Percentiles rank a stretch among this genome's conserved stretches.
phyloP scores from a whole-genome alignment of 2,797 vertebrate species.

The Spheniscus humboldti region DNA sequence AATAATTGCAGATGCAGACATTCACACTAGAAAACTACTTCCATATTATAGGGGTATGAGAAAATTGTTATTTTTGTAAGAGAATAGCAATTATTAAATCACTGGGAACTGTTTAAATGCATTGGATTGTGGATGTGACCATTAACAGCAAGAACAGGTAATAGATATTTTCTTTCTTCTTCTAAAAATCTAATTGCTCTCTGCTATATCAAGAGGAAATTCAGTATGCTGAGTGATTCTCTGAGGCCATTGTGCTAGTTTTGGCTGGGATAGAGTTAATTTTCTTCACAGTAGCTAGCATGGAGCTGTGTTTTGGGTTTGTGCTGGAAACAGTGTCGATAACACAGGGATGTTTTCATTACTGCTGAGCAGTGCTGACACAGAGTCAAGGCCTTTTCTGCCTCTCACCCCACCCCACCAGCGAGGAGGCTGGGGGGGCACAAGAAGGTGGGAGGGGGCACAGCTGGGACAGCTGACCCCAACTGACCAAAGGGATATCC shows the following conservation, averaged over 20 bases:
- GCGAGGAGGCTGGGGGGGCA: too few relatives aligned
- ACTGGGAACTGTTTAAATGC: conserved; percentile 11
- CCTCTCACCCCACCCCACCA: too few relatives aligned
- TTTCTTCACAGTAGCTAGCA: too few relatives aligned
- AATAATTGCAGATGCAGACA: conserved; percentile 24
- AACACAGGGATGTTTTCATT: too few relatives aligned
- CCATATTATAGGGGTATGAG: not conserved
- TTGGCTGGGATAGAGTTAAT: too few relatives aligned
- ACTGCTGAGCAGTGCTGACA: too few relatives aligned
- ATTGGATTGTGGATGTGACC: conserved; percentile 7
- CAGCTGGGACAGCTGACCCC: too few relatives aligned
- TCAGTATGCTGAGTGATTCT: not conserved
- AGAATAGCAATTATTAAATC: conserved; percentile 43
- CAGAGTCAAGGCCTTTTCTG: too few relatives aligned
- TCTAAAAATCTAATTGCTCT: conserved; percentile 21
- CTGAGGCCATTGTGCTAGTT: not conserved
- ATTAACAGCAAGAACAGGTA: conserved; percentile 21
- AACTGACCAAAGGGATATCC: too few relatives aligned
- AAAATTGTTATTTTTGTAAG: conserved; percentile 39
- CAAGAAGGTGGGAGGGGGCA: too few relatives aligned
- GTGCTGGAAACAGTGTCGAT: too few relatives aligned
- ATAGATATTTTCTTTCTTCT: conserved; percentile 32
- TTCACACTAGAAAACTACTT: conserved; percentile 5
- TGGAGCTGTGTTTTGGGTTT: too few relatives aligned
- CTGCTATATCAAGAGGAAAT: conserved; percentile 16